Conservation (phyloP, 2,888 invertebrate species). For the Erebia aethiops region DNA sequence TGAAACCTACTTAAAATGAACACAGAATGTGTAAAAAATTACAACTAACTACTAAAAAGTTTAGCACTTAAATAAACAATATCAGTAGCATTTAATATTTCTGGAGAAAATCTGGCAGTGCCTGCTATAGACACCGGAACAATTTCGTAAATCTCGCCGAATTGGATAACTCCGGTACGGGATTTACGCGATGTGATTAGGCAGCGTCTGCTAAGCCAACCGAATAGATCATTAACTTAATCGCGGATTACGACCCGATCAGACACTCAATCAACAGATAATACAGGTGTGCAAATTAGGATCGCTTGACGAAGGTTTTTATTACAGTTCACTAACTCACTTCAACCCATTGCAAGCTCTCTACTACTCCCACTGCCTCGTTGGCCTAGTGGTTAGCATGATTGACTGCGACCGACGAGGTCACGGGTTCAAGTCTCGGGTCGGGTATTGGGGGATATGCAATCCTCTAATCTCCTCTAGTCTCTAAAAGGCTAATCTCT, state of each 20-base stretch:
- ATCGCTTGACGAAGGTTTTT: neutral
- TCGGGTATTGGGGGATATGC: no score
- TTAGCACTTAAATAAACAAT: no score
- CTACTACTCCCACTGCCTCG: no score
- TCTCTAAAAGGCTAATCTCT: no score
- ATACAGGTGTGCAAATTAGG: conserved; percentile 11
- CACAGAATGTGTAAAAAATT: no score
- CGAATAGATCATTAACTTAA: conserved; percentile 26
- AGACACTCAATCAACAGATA: conserved; percentile 17
- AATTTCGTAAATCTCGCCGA: conserved; percentile 18
- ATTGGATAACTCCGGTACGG: conserved; percentile 11
- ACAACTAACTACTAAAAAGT: no score
- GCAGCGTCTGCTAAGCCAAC: conserved; percentile 14
- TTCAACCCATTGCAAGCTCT: no score
- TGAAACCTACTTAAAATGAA: no score
- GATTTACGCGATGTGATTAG: conserved; percentile 18
- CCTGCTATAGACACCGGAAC: conserved; percentile 13
- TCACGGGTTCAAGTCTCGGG: no score
- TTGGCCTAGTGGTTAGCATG: no score
- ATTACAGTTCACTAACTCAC: neutral
- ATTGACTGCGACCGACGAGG: no score
- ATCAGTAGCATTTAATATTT: neutral
- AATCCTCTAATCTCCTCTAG: no score
- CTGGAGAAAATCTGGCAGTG: neutral
- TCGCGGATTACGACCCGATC: conserved; percentile 14